Evolutionary conservation across 2,797 vertebrate genomes (phyloP), one percentile per base, ranked within the genome.

Genomic region (Takifugu ocellatus): DNA sequence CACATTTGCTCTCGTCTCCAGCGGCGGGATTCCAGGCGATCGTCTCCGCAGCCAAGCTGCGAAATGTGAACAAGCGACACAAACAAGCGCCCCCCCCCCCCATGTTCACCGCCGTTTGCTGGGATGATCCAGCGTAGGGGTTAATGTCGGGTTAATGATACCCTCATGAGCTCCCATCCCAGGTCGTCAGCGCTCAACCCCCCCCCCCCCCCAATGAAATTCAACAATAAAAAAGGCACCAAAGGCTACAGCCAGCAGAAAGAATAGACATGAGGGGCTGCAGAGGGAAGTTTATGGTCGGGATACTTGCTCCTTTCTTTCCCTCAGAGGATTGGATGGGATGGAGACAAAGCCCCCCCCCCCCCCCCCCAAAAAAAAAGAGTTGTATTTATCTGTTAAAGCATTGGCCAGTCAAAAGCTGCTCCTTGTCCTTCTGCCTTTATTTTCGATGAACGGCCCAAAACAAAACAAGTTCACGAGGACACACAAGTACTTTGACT

Each of bases 141-240:
- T 87, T 47, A 47, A 47, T 21, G 17, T 47, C 1, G 73, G 88
- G 88, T 86, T 89, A 89, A 89, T 84, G 80, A 77, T 74, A 60
- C 77, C 67, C 86, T 84, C 77, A 83, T 85, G 84, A 84, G 83
- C 81, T 83, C 83, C 81, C 72, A 84, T 82, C 87, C 72, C 83
- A 85, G 81, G 82, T 86, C 84, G 86, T 56, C 70, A 61, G 42
- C 71, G 49, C 70, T 71, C 55, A 15, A 27, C 46, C 27, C 2
- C 43, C 44, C 16, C 51, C 29, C 67, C 56, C 54, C 12, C 17
- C 16, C 26, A 16, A 52, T 5, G 3, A 31, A 74, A 84, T 75
- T 52, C 69, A 56, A 50, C 4, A 46, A 72, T 70, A 74, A 72
- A 74, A 75, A 53, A 64, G 70, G 69, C 59, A 86, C 78, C 83